Evolutionary conservation across 2,113 vertebrate genomes (phyloP).

Genomic region (Nymphicus hollandicus): DNA sequence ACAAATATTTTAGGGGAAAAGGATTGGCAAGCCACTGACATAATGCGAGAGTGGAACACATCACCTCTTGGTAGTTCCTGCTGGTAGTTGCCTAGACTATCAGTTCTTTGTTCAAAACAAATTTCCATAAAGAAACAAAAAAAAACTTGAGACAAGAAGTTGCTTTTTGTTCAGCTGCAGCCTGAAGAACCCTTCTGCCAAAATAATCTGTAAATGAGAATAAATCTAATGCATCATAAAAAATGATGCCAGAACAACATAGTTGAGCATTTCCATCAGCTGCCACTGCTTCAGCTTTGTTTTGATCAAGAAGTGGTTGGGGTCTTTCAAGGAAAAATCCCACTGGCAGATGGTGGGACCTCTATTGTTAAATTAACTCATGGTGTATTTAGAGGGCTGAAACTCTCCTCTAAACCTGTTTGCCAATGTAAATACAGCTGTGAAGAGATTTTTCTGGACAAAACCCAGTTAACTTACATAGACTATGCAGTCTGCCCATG

Average conservation of each 20-base stretch:
- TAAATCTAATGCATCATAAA: neutral
- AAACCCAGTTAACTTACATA: neutral
- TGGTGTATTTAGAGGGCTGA: neutral
- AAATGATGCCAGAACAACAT: neutral
- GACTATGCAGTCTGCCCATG: neutral
- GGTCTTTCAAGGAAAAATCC: neutral
- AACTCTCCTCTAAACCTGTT: neutral
- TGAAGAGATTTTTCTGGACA: neutral
- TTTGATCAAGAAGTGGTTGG: neutral
- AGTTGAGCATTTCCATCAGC: neutral
- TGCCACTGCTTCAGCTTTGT: neutral
- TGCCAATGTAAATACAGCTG: neutral
- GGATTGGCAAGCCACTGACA: conserved; percentile 37
- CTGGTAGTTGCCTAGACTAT: neutral
- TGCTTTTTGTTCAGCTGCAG: conserved; percentile 10
- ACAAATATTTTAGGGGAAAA: conserved; percentile 32
- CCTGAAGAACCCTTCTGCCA: conserved; percentile 9
- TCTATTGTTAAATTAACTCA: neutral
- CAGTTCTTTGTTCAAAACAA: conserved; percentile 13
- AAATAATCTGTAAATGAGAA: neutral
- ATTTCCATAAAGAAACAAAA: neutral
- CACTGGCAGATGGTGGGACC: neutral
- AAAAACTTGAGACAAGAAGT: neutral
- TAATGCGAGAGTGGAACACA: neutral
- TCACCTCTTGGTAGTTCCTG: neutral